phyloP scores from a whole-genome alignment of 1,140 invertebrate genomes.

The Mylabris phalerata region DNA sequence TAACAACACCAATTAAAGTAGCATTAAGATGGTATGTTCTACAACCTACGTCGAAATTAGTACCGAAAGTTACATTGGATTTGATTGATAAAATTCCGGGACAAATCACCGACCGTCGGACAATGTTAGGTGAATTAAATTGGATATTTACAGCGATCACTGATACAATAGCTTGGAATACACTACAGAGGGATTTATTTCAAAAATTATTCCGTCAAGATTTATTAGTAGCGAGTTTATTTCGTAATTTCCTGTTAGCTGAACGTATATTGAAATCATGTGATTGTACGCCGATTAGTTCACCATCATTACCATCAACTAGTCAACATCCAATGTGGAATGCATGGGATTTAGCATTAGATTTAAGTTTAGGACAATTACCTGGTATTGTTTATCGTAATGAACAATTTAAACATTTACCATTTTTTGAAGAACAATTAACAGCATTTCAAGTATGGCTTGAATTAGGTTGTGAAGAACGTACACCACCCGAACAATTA shows the following conservation, averaged over 20 bases:
- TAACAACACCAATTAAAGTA: slow-evolving; percentile 97
- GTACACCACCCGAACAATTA: slow-evolving; percentile 88
- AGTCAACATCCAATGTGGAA: slow-evolving; percentile 90
- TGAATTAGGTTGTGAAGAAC: slow-evolving; percentile 63
- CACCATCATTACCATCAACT: slow-evolving; percentile 82
- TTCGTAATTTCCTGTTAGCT: slow-evolving; percentile 94
- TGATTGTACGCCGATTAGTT: slow-evolving; percentile 91
- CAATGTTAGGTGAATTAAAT: slow-evolving; percentile 97
- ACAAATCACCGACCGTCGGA: slow-evolving; percentile 86
- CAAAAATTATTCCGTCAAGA: slow-evolving; percentile 97
- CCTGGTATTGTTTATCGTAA: slow-evolving; percentile 63
- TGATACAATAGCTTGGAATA: slow-evolving; percentile 99
- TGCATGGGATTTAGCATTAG: slow-evolving; percentile 95
- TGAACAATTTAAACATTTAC: slow-evolving; percentile 66
- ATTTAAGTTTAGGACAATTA: slow-evolving; percentile 86
- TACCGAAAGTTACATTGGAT: slow-evolving; percentile 73
- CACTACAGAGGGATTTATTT: slow-evolving; percentile 87
- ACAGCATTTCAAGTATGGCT: slow-evolving; percentile 99
- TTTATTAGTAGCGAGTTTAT: slow-evolving; percentile 94
- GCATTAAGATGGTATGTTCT: slow-evolving; percentile 92
- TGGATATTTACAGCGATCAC: slow-evolving; percentile 99
- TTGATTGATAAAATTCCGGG: slow-evolving; percentile 94
- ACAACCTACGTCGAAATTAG: slow-evolving; percentile 69
- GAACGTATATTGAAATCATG: slow-evolving; percentile 94
- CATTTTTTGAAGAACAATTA: slow-evolving; percentile 97